Percentiles rank a stretch among this genome's conserved stretches.
phyloP scores from a whole-genome alignment of 2,888 invertebrate genomes.

The Automeris io region DNA sequence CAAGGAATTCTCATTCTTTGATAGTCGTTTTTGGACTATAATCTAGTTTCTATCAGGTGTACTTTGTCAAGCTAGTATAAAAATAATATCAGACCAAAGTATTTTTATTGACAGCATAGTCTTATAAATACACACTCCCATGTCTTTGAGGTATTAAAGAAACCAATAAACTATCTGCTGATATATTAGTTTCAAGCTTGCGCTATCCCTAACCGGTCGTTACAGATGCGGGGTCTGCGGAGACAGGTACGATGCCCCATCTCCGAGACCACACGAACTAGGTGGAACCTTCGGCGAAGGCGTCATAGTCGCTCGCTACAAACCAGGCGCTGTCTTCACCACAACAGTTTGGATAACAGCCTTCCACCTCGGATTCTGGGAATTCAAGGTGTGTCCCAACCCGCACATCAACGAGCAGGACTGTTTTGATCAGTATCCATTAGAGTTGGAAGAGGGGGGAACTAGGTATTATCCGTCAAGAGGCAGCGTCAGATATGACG shows the following conservation, averaged over 20 bases:
- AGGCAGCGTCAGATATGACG: conserved; percentile 80
- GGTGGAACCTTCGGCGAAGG: conserved; percentile 87
- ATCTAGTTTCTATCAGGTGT: no score
- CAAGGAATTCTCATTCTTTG: no score
- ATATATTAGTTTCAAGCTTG: no score
- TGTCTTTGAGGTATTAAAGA: no score
- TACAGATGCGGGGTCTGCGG: conserved; percentile 84
- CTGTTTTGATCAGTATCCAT: conserved; percentile 82
- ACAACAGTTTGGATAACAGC: conserved; percentile 88
- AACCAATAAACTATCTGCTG: no score
- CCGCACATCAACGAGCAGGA: conserved; percentile 80
- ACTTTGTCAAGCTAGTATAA: no score
- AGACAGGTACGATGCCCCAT: conserved; percentile 81
- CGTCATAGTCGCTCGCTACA: conserved; percentile 82
- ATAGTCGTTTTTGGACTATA: no score
- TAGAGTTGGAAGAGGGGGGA: conserved; percentile 72
- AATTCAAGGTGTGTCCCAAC: conserved; percentile 88
- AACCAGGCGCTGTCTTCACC: conserved; percentile 79
- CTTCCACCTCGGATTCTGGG: conserved; percentile 89
- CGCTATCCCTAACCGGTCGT: no score
- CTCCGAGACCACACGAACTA: conserved; percentile 83
- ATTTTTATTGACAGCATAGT: no score
- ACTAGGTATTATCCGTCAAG: conserved; percentile 80
- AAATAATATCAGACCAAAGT: no score
- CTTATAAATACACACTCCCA: no score